These are phyloP conservation scores for Mionectes macconnelli DNA, from an alignment of 2,113 vertebrate genomes.

Conservation along the genomic window DNA sequence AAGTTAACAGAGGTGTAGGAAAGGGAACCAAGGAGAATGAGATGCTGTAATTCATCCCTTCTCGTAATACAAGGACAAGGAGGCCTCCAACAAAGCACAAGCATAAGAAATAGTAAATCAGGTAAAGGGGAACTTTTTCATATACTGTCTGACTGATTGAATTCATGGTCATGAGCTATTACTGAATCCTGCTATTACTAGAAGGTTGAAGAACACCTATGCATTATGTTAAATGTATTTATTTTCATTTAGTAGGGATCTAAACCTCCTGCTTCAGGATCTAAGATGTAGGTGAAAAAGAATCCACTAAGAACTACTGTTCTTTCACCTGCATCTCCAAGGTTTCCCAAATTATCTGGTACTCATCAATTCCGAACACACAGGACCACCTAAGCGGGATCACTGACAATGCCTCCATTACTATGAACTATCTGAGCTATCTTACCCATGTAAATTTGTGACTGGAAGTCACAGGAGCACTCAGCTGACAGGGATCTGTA, in stretches of 20 bases:
- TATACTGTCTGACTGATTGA: background rate
- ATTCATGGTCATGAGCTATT: background rate
- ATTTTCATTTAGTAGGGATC: background rate
- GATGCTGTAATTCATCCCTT: background rate
- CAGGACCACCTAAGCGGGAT: background rate
- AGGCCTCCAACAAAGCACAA: background rate
- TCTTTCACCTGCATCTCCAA: background rate
- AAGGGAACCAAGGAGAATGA: background rate
- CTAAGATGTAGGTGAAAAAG: background rate
- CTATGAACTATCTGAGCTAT: background rate
- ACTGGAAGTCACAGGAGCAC: background rate
- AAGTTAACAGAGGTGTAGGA: background rate
- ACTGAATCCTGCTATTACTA: background rate
- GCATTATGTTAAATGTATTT: background rate
- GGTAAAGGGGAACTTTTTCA: background rate
- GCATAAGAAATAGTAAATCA: background rate
- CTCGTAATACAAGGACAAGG: background rate
- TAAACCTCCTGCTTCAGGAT: background rate
- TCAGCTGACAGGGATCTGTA: background rate
- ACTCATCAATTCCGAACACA: background rate
- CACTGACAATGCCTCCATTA: conserved; percentile 33
- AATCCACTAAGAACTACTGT: background rate
- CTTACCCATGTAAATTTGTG: background rate
- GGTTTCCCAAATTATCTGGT: background rate
- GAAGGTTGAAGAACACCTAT: background rate